Base-by-base conservation (phyloP, 1,140 invertebrate genomes). In the Drosophila takahashii region DNA sequence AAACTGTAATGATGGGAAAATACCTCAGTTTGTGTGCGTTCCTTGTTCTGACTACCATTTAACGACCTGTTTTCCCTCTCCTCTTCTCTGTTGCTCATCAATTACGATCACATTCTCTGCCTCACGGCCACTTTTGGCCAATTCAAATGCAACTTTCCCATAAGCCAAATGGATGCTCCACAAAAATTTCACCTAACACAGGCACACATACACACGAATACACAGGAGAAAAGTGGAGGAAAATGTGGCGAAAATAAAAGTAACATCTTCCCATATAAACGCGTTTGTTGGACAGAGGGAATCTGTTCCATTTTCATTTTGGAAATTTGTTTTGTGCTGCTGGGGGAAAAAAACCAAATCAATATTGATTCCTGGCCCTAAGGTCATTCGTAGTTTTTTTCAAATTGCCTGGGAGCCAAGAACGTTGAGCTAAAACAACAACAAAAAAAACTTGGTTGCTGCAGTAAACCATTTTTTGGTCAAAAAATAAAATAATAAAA, bases 111-210 rank as follows among this genome's bases (percentile, higher is more conserved):
- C 34, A 71, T 48, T 70, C 65, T 64, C 59, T 69, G 50, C 42
- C 59, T 32, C 7, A 32, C 13, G 64, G 64, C 51, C 64, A 69
- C 67, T 69, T 56, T 71, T 71, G 50, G 29, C 50, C 67, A 69
- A 54, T 69, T 71, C 64, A 56, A 57, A 71, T 69, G 62, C 67
- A 69, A 71, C 67, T 71, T 71, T 71, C 67, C 67, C 67, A 71
- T 71, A 69, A 71, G 60, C 65, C 65, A 58, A 72, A 58, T 48
- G 45, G 52, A 48, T 70, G 65, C 45, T 59, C 54, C 54, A 72
- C 54, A 73, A 52, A 58, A 72, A 72, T 72, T 72, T 72, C 67
- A 72, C 69, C 67, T 36, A 66, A 48, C 62, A n/a, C 18, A 42
- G 22, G 18, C 29, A 18, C 10, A 42, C 42, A 27, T 29, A 18